Percentiles rank a stretch among this genome's conserved stretches.
Conservation (phyloP, 2,113 vertebrate genomes). For the Acinonyx jubatus region DNA sequence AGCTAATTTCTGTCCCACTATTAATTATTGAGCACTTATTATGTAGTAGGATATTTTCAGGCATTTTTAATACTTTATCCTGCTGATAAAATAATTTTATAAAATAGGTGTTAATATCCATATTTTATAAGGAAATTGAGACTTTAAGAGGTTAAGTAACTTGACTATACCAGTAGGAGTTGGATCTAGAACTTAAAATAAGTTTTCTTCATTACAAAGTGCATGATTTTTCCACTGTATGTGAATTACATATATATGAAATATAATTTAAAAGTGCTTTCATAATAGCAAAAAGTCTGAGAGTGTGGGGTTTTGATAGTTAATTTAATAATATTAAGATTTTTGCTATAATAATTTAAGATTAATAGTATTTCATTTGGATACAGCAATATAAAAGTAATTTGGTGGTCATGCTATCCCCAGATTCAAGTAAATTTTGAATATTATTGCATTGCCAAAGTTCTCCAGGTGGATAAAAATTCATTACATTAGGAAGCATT, state of each 20-base stretch:
- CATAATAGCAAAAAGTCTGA: not conserved
- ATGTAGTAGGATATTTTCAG: not conserved
- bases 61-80: not conserved
- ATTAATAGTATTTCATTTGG: not conserved
- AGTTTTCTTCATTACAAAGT: not conserved
- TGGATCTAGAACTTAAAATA: not conserved
- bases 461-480: slow-evolving; percentile 31
- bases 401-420: slow-evolving; percentile 30
- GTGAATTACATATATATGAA: not conserved
- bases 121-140: not conserved
- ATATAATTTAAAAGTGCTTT: not conserved
- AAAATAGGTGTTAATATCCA: not conserved
- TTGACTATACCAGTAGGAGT: not conserved
- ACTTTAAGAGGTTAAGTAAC: not conserved
- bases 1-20: not conserved
- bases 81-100: not conserved
- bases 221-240: not conserved
- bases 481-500: not conserved
- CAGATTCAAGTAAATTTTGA: slow-evolving; percentile 51
- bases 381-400: not conserved
- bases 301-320: not conserved
- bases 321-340: slow-evolving; percentile 2
- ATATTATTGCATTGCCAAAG: slow-evolving; percentile 52
- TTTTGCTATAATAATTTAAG: slow-evolving; percentile 18
- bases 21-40: not conserved